These are phyloP conservation scores for Taphrorychus bicolor DNA, from an alignment of 2,888 invertebrate genomes.

Conservation along the genomic window DNA sequence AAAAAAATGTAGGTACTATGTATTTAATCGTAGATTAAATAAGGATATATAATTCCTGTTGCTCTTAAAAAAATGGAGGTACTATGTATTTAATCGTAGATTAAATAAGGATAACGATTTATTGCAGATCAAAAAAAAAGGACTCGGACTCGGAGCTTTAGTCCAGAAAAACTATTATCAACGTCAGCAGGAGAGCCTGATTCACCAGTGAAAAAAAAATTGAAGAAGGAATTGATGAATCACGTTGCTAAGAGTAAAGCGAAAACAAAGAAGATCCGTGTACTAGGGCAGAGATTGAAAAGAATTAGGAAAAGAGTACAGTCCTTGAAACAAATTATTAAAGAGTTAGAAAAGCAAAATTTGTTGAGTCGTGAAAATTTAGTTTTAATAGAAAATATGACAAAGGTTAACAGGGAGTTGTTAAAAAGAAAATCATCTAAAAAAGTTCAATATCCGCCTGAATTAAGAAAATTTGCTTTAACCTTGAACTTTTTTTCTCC, in stretches of 20 bases:
- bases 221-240: constrained; percentile 8
- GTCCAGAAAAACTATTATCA: too few relatives aligned
- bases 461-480: constrained; percentile 35
- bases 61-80: too few relatives aligned
- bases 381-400: neutral
- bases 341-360: constrained; percentile 15
- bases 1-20: too few relatives aligned
- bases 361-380: constrained; percentile 15
- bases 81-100: too few relatives aligned
- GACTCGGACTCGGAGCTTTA: too few relatives aligned
- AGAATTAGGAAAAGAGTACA: constrained; percentile 21
- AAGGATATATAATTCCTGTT: too few relatives aligned
- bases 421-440: constrained; percentile 23
- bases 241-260: neutral
- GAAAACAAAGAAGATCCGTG: constrained; percentile 9
- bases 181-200: too few relatives aligned
- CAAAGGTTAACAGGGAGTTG: constrained; percentile 12
- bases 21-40: too few relatives aligned
- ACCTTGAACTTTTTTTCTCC: constrained; percentile 38
- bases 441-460: constrained; percentile 27
- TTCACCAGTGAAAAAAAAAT: constrained; percentile 2
- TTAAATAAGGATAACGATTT: too few relatives aligned
- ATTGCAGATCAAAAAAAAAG: too few relatives aligned
- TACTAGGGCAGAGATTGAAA: constrained; percentile 16
- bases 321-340: constrained; percentile 15